Base-by-base conservation (phyloP, 2,797 vertebrate species). In the Pteropus rufus region DNA sequence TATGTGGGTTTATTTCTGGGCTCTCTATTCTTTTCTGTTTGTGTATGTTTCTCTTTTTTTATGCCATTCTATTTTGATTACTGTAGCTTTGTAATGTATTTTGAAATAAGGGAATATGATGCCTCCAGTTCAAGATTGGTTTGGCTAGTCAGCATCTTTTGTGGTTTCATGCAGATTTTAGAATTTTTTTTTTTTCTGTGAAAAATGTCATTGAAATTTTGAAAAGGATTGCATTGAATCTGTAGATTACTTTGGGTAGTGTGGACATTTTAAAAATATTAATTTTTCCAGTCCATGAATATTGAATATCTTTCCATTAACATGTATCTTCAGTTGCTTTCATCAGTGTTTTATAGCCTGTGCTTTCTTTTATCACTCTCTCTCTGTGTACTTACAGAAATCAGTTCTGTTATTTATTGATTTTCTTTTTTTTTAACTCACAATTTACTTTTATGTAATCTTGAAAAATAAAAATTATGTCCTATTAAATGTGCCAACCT, bases 381-480 rank as follows among this genome's bases (percentile, higher is more conserved):
- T 89, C 15, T 94, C 21, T 79, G 3, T 44, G 69, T 36, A 58
- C 31, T 29, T 26, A 15, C 11, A 89, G 75, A 85, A 26, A 7
- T 41, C 24, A 70, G 7, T 75, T 85, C 67, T 76, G 4, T n/a
- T 69, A 81, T 82, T 89, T 82, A 60, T 10, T 49, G 46, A 84
- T 81, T 97, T 90, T 92, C 41, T 65, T 49, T 49, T 44, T 44
- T 75, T 81, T 69, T 73, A 64, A 49, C 7, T 83, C 21, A 70
- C 21, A 87, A 16, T 90, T 90, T 82, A 77, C 34, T 86, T 92
- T 89, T 81, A 16, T 90, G 72, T 92, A 54, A 72, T 93, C 44
- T 93, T 36, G 41, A 34, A 41, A 92, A 80, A 34, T 70, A 94
- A 92, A 93, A 89, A 31, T 67, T 15, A 41, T 54, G 7, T 19